Base-by-base conservation (phyloP, 2,888 invertebrate species). In the Conops quadrifasciatus region DNA sequence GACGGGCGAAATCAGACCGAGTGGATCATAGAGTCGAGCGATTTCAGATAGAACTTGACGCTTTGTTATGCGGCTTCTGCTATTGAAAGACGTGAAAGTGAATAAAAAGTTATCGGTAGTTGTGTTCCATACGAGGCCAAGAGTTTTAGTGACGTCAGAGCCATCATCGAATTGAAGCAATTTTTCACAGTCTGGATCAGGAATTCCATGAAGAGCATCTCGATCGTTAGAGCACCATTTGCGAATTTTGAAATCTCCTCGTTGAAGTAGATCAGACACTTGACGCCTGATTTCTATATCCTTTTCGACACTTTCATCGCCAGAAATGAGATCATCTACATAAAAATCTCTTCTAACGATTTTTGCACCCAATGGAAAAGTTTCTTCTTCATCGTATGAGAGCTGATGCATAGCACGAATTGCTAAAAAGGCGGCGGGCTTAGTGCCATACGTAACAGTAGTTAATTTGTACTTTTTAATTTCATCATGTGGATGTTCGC, bases 371-470 rank as follows among this genome's bases (percentile, higher is more conserved):
- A 69, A 7, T 3, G 62, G 68, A 49, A 63, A 71, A 15, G 45
- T 30, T 4, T 30, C 11, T 4, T 36, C 19, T 51, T 73, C 74
- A 21, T 70, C 72, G 5, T 13, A 13, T 26, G 74, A 49, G 0
- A 74, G 49, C 9, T 72, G 74, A 56, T 71, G 65, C 73, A 71
- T 72, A 21, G 71, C 19, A 1, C 71, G 71, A 30, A 74, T 70
- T 1, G 67, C 71, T 9, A 71, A 21, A 58, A 72, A 71, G 4
- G 69, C 15, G 0, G 71, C 71, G 0, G 71, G 26, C 21, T 63
- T 69, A 13, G 68, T 74, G 19, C 71, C 73, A 56, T 74, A 75
- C 0, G 68, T 72, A 1, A 73, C 70, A 1, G 74, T 75, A 11
- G 72, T 56, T 13, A 74, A 36, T 19, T 68, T 67, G 24, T 68